Base-by-base conservation (phyloP, 2,888 invertebrate species). In the Chirona hameri region DNA sequence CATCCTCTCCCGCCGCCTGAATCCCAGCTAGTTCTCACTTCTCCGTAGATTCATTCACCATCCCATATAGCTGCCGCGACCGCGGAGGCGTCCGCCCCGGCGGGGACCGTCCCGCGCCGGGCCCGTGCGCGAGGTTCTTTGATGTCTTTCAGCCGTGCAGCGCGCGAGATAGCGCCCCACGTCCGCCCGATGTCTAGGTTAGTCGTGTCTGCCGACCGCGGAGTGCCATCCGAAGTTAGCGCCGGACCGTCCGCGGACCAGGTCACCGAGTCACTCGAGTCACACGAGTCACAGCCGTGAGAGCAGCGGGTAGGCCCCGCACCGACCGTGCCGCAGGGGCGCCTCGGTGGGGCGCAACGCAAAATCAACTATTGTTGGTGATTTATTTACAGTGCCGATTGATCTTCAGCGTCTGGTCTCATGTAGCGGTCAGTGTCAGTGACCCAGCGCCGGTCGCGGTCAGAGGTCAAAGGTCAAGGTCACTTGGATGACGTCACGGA, bases 141-240 rank as follows among this genome's bases (percentile, higher is more conserved):
- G 39, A 76, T 46, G 76, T 76, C 76, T 76, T 76, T 76, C 76
- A 76, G 21, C 9, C 21, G 24, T 76, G 76, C 21, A 27, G 65
- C n/a, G 65, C 65, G 65, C 5, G 7, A 10, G 60, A 7, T 60
- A 24, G n/a, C n/a, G n/a, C 27, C 10, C 12, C n/a, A 7, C 12
- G n/a, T n/a, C n/a, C n/a, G 27, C 27, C 12, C 65, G 65, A 39
- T 14, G 39, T 24, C 15, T 76, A 46, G 39, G 39, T 46, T 76
- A 21, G 46, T 39, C 76, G 76, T 9, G 39, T 76, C 76, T 52
- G 18, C 18, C 15, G 5, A 12, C 12, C 76, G 29, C 27, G 72
- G 12, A 72, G 31, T 72, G 72, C 31, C 72, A 29, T 72, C n/a
- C 2, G 39, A 39, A 39, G 39, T 39, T 39, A 18, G 1, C 31